phyloP scores from a whole-genome alignment of 1,140 invertebrate species.

The Dinothrombium tinctorium region DNA sequence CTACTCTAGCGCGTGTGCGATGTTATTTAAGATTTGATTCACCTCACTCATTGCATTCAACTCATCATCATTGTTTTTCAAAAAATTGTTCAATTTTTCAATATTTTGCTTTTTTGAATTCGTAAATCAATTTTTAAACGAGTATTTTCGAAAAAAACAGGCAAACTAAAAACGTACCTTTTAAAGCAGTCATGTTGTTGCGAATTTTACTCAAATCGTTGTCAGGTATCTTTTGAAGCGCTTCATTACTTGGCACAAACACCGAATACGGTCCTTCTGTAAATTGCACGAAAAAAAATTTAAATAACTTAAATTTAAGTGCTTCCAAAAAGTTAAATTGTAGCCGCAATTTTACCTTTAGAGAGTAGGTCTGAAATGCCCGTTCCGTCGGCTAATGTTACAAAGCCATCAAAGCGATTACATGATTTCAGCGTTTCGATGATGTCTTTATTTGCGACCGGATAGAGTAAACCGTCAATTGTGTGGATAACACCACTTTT shows the following conservation, averaged over 20 bases:
- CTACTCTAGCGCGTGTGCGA: too few species aligned
- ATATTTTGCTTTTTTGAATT: too few species aligned
- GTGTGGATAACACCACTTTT: slow-evolving; percentile 16
- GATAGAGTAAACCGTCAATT: slow-evolving; percentile 17
- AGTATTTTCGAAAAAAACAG: too few species aligned
- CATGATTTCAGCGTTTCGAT: slow-evolving; percentile 14
- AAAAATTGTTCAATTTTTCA: too few species aligned
- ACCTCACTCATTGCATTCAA: too few species aligned
- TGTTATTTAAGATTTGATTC: too few species aligned
- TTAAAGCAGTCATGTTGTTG: slow-evolving; percentile 16
- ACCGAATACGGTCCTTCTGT: slow-evolving; percentile 17
- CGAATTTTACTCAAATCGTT: slow-evolving; percentile 15
- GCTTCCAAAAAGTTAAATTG: too few species aligned
- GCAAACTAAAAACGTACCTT: slow-evolving; percentile 14
- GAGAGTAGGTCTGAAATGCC: slow-evolving; percentile 13
- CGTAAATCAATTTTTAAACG: too few species aligned
- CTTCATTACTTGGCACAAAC: slow-evolving; percentile 18
- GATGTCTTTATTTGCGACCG: slow-evolving; percentile 14
- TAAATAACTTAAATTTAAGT: neutral
- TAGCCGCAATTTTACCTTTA: slow-evolving; percentile 10
- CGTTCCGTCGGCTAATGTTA: slow-evolving; percentile 16
- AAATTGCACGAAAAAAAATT: slow-evolving; percentile 1
- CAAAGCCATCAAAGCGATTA: slow-evolving; percentile 17
- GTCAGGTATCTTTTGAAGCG: slow-evolving; percentile 16
- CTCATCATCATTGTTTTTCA: too few species aligned